These are phyloP conservation scores for Tricholaema leucomelas DNA, from an alignment of 2,113 vertebrate species.

Conservation along the genomic window DNA sequence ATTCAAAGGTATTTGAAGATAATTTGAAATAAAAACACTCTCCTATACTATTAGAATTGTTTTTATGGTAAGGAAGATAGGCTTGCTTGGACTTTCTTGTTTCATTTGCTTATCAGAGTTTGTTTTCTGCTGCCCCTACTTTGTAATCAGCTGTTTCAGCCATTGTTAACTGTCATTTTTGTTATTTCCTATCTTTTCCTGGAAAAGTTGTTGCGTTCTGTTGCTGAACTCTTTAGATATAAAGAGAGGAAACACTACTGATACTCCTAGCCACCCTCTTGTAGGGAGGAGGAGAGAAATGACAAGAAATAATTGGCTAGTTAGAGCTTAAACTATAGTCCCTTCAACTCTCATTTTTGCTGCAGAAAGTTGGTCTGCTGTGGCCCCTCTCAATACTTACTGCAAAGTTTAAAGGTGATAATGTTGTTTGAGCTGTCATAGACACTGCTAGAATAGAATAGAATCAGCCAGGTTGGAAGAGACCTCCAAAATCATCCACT, in stretches of 20 bases:
- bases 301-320: background rate
- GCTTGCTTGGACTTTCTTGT: background rate
- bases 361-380: background rate
- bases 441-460: background rate
- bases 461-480: too few species aligned
- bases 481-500: too few species aligned
- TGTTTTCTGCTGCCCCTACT: background rate
- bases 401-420: too few species aligned
- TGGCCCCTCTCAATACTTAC: background rate
- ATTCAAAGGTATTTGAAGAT: background rate
- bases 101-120: background rate
- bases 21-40: background rate
- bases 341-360: background rate
- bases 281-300: background rate
- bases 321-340: fast-evolving
- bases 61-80: background rate
- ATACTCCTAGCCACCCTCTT: background rate
- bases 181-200: background rate
- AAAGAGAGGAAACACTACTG: background rate
- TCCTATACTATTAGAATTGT: background rate
- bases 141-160: background rate
- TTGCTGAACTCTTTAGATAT: background rate
- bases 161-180: background rate
- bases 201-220: background rate
- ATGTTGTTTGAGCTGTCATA: background rate